A percentile compares a stretch with the other conserved stretches of the same genome.
These are phyloP conservation scores for Lemur catta DNA, from an alignment of 2,797 vertebrate genomes.

Conservation along the genomic window DNA sequence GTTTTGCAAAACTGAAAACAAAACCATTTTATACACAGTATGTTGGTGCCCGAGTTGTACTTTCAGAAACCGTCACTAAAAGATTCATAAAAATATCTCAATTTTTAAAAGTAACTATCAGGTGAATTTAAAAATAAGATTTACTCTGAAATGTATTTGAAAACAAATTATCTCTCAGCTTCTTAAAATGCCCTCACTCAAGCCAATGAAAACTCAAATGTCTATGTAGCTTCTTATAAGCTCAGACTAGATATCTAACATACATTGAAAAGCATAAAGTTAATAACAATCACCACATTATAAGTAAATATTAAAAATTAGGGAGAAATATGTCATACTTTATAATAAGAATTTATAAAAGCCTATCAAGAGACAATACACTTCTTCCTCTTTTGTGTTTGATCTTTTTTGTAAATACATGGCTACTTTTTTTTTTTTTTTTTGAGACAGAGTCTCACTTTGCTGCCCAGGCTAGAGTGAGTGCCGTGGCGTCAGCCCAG, in stretches of 20 bases:
- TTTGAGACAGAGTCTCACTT: too few species aligned
- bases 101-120: constrained; percentile 41
- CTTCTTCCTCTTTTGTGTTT: background rate
- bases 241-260: background rate
- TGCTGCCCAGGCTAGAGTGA: too few species aligned
- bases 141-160: background rate
- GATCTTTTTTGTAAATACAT: background rate
- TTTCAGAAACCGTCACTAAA: constrained; percentile 23
- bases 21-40: background rate
- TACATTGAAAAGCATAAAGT: background rate
- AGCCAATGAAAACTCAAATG: background rate
- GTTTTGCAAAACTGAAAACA: background rate
- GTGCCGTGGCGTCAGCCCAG: too few species aligned
- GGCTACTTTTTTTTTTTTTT: background rate
- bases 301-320: background rate
- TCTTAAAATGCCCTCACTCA: background rate
- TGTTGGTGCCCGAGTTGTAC: background rate
- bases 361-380: background rate
- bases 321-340: background rate
- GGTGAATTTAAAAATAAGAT: background rate
- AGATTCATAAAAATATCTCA: background rate
- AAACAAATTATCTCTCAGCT: background rate
- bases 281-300: constrained; percentile 11
- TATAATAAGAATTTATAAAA: background rate
- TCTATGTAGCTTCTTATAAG: background rate